phyloP scores from a whole-genome alignment of 1,140 invertebrate species.

The Anastatus disparis region DNA sequence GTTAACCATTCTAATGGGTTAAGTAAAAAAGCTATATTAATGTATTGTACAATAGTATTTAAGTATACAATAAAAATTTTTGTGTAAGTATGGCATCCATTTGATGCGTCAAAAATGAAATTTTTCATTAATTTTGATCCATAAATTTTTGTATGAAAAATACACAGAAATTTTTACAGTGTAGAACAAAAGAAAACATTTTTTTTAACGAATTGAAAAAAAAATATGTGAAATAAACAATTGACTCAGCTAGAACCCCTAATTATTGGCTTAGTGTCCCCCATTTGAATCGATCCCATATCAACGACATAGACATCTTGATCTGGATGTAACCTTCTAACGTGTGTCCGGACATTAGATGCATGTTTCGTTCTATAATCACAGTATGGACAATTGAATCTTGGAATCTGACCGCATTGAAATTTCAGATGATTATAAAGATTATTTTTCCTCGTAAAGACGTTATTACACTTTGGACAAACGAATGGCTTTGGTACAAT shows the following conservation, averaged over 20 bases:
- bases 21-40: too few species aligned
- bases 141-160: too few species aligned
- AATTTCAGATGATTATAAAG: conserved; percentile 70
- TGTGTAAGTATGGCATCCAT: too few species aligned
- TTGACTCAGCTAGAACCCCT: background rate
- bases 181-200: background rate
- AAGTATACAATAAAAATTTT: too few species aligned
- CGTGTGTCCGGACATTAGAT: conserved; percentile 62
- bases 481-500: conserved; percentile 36
- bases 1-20: too few species aligned
- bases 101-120: too few species aligned
- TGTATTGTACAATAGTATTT: too few species aligned
- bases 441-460: conserved; percentile 72
- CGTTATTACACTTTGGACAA: conserved; percentile 69
- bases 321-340: conserved; percentile 51
- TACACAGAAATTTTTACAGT: too few species aligned
- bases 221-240: background rate
- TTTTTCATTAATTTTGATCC: too few species aligned
- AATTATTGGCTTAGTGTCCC: too few species aligned
- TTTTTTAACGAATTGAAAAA: background rate
- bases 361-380: conserved; percentile 64
- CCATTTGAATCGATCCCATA: background rate
- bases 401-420: conserved; percentile 71
- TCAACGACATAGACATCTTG: conserved; percentile 47
- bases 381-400: conserved; percentile 71